Evolutionary conservation across 2,888 invertebrate genomes (phyloP), one percentile per base, ranked within the genome.

Genomic region (Charanyca ferruginea): DNA sequence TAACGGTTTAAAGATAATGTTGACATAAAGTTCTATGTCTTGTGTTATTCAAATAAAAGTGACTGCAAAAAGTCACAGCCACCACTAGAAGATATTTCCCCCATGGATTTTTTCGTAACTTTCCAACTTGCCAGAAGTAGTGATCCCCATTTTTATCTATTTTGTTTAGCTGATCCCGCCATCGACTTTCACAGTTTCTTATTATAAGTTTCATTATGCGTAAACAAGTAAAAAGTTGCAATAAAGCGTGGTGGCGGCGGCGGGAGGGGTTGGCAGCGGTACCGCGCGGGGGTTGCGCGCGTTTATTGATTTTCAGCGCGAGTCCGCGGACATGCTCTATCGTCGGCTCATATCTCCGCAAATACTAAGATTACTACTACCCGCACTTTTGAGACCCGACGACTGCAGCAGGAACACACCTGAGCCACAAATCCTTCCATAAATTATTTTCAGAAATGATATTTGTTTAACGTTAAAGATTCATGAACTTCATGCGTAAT

Each of bases 291-390:
- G 73, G 79, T 83, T 94, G 94, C 94, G 94, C 94, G 94, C 93
- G 94, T 86, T 93, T 94, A 95, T 95, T 89, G 94, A 95, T 95
- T 94, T 93, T 90, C 83, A 79, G 66, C 84, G 76, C 77, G 66
- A 52, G 74, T 60, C 76, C 83, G 74, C 81, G 83, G 79, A 86
- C 87, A 73, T 81, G 84, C 84, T 80, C 81, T 83, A 81, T 81
- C 85, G 85, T 84, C 85, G 81, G 77, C 61, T 78, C 60, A 85
- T 85, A 88, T 89, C 88, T 87, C 87, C 88, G 67, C 76, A 66
- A 81, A 79, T 66, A 65, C 70, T 76, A 77, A 83, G 80, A 83
- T 80, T 79, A 80, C 48, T 47, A 47, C 53, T 47, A 68, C 60
- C 71, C 72, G 64, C 60, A 76, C 67, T 73, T 81, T 78, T 66